A percentile compares a stretch with the other conserved stretches of the same genome.
Evolutionary conservation across 2,797 vertebrate species (phyloP).

Genomic region (Notolepis coatsorum): DNA sequence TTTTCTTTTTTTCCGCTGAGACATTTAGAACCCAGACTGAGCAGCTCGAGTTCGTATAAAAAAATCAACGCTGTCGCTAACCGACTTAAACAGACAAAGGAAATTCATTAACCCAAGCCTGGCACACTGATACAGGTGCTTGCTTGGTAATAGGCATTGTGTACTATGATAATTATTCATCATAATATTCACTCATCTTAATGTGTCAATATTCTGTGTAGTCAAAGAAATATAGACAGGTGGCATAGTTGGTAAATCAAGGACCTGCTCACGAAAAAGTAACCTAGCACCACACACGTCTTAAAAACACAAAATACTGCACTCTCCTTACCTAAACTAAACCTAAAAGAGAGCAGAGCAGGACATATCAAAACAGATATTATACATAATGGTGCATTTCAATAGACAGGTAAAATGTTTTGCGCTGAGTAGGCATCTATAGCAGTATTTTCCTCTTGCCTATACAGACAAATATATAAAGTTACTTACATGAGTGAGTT

Average conservation of each 20-base stretch:
- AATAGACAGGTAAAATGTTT: conserved; percentile 87
- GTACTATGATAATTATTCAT: conserved; percentile 36
- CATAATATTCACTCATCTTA: conserved; percentile 44
- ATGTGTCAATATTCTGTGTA: conserved; percentile 84
- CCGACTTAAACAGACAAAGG: conserved; percentile 66
- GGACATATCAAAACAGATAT: conserved; percentile 88
- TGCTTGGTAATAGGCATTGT: conserved; percentile 69
- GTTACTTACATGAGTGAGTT: conserved; percentile 84
- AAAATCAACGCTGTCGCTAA: conserved; percentile 42
- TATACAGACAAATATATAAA: conserved; percentile 85
- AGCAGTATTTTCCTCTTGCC: conserved; percentile 84
- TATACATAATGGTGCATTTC: conserved; percentile 88
- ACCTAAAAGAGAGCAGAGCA: conserved; percentile 88
- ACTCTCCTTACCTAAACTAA: conserved; percentile 86
- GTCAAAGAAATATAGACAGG: conserved; percentile 85
- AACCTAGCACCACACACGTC: conserved; percentile 90
- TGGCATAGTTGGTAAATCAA: conserved; percentile 86
- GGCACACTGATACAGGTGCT: conserved; percentile 91
- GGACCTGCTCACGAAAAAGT: conserved; percentile 86
- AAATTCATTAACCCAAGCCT: conserved; percentile 81
- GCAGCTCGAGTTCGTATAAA: conserved; percentile 50
- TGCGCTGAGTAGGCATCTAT: conserved; percentile 85
- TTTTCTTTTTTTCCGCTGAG: conserved; percentile 23
- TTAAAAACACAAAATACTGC: conserved; percentile 86
- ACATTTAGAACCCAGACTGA: conserved; percentile 40